A percentile compares a stretch with the other conserved stretches of the same genome.
These are phyloP conservation scores for Harpagus bidentatus DNA, from an alignment of 2,113 vertebrate genomes.

Conservation along the genomic window DNA sequence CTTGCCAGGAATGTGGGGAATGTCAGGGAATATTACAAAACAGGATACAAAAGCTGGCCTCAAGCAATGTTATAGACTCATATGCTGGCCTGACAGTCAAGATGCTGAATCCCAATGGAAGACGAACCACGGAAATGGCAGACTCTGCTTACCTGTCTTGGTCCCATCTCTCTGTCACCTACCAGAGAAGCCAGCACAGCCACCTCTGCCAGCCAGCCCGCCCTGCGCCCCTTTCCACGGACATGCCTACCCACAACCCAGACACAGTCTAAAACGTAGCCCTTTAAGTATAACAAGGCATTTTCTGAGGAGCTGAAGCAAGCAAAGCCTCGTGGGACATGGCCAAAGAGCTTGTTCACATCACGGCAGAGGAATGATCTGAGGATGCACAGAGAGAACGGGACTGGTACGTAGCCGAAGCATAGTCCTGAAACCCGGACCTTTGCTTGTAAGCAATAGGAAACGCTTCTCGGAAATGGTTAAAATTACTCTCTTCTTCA, in stretches of 20 bases:
- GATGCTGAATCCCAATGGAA: background rate
- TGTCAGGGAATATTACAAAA: constrained; percentile 54
- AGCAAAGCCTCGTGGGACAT: rapidly evolving
- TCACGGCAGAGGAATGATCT: background rate
- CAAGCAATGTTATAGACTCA: background rate
- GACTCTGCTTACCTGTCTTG: background rate
- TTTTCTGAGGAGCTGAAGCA: background rate
- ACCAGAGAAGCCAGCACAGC: background rate
- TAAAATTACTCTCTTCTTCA: background rate
- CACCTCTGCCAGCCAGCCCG: background rate
- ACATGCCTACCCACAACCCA: rapidly evolving
- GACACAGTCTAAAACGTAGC: rapidly evolving
- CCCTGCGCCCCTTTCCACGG: background rate
- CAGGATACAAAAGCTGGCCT: constrained; percentile 42
- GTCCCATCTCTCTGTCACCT: background rate
- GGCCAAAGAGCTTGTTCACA: rapidly evolving
- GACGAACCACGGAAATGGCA: background rate
- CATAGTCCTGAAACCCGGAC: background rate
- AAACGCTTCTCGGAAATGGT: background rate
- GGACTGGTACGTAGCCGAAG: rapidly evolving
- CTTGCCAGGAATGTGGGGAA: constrained; percentile 61
- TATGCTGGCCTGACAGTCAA: background rate
- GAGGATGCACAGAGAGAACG: rapidly evolving
- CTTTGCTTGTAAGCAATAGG: background rate
- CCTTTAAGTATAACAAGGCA: rapidly evolving